Evolutionary conservation across 1,140 invertebrate genomes (phyloP).

Genomic region (Trigoniulus corallinus): DNA sequence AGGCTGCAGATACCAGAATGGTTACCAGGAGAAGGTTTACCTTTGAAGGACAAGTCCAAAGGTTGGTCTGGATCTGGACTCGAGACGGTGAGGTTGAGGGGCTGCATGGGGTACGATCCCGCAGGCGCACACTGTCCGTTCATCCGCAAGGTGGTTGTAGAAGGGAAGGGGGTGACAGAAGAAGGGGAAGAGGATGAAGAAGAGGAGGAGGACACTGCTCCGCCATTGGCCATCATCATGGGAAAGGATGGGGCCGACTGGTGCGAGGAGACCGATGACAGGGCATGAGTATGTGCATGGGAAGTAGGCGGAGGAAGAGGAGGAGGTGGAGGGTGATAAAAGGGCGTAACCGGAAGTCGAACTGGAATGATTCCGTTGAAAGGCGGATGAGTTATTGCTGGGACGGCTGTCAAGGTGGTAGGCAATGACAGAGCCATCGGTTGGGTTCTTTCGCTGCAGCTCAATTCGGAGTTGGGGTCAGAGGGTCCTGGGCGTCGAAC

Average conservation of each 20-base stretch:
- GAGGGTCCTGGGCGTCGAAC: slow-evolving; percentile 3
- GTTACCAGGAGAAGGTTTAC: slow-evolving; percentile 21
- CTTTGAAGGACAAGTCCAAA: slow-evolving; percentile 18
- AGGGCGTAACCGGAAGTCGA: background rate
- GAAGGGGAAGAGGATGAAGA: slow-evolving; percentile 6
- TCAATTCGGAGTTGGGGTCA: background rate
- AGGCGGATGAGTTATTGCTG: slow-evolving; percentile 2
- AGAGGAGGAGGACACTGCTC: slow-evolving; percentile 1
- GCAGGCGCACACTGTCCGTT: slow-evolving; percentile 13
- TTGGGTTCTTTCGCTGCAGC: background rate
- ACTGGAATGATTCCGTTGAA: slow-evolving; percentile 3
- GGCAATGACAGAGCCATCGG: background rate
- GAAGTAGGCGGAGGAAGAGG: slow-evolving; percentile 18
- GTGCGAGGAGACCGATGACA: too few relatives aligned
- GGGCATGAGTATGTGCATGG: background rate
- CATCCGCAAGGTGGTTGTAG: slow-evolving; percentile 7
- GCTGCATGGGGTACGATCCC: slow-evolving; percentile 6
- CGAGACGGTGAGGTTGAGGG: background rate
- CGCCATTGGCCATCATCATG: background rate
- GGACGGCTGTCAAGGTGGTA: background rate
- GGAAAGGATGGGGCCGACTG: background rate
- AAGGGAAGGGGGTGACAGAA: slow-evolving; percentile 11
- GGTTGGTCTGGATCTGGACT: slow-evolving; percentile 12
- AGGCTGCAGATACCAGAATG: too few relatives aligned
- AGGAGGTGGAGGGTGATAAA: slow-evolving; percentile 14